These are phyloP conservation scores for Alviniconcha strummeri DNA, from an alignment of 2,888 invertebrate genomes.

Conservation along the genomic window DNA sequence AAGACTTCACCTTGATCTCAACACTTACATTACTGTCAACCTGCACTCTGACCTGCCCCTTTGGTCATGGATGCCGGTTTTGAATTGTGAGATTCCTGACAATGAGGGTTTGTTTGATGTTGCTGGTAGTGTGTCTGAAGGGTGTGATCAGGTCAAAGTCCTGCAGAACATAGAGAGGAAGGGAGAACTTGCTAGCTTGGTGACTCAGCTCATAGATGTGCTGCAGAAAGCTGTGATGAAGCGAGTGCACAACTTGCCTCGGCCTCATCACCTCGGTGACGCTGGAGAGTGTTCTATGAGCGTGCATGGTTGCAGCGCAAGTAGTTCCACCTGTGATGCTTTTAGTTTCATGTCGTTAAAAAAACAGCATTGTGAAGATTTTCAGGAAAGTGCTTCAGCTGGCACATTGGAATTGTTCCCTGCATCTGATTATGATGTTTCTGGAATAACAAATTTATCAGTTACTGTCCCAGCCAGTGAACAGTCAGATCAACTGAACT, in stretches of 20 bases:
- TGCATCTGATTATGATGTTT: too few relatives aligned
- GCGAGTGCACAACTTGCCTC: constrained; percentile 59
- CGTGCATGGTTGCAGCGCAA: too few relatives aligned
- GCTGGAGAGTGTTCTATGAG: too few relatives aligned
- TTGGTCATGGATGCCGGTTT: constrained; percentile 46
- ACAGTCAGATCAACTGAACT: too few relatives aligned
- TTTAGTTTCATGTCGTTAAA: too few relatives aligned
- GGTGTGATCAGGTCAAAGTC: constrained; percentile 24
- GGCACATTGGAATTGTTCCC: too few relatives aligned
- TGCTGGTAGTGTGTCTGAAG: neutral
- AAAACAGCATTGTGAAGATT: too few relatives aligned
- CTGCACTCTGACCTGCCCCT: constrained; percentile 39
- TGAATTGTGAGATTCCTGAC: constrained; percentile 46
- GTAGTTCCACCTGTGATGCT: too few relatives aligned
- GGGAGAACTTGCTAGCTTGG: constrained; percentile 42
- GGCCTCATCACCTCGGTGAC: neutral
- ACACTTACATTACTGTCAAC: constrained; percentile 18
- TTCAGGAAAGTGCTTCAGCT: too few relatives aligned
- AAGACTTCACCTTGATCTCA: constrained; percentile 4
- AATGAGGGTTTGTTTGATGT: neutral
- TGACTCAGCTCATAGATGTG: constrained; percentile 63
- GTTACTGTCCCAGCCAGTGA: too few relatives aligned
- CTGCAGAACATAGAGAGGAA: constrained; percentile 31
- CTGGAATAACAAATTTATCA: too few relatives aligned
- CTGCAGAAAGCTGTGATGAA: constrained; percentile 65